Base-by-base conservation (phyloP, 1,140 invertebrate species). In the Piezodorus guildinii region DNA sequence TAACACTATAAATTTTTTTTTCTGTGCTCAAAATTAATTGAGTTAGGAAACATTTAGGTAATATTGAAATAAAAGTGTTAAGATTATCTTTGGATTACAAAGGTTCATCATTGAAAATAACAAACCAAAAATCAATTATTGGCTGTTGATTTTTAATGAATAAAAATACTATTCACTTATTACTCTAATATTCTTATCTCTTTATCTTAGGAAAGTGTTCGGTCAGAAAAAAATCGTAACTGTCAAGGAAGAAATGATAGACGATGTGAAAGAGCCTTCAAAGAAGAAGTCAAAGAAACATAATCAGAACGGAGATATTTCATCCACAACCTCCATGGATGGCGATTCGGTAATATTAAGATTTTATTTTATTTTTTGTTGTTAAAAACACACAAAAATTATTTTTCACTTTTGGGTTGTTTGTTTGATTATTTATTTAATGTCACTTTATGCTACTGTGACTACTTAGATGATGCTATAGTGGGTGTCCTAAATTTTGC, bases 31-130 rank as follows among this genome's bases (percentile, higher is more conserved):
- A n/a, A n/a, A n/a, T n/a, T n/a, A n/a, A n/a, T n/a, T n/a, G n/a
- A n/a, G n/a, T n/a, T n/a, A n/a, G n/a, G n/a, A n/a, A n/a, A n/a
- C n/a, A n/a, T n/a, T n/a, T n/a, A n/a, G n/a, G n/a, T n/a, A n/a
- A n/a, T n/a, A n/a, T n/a, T n/a, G n/a, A n/a, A n/a, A n/a, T n/a
- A n/a, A n/a, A n/a, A n/a, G n/a, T n/a, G n/a, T n/a, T n/a, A n/a
- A n/a, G n/a, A n/a, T n/a, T n/a, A n/a, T n/a, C n/a, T n/a, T n/a
- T n/a, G n/a, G n/a, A n/a, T n/a, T n/a, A n/a, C n/a, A n/a, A n/a
- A n/a, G n/a, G n/a, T n/a, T n/a, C n/a, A 80, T 83, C 86, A 39
- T 80, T 87, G 72, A 77, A 86, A 8, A 69, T 79, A 5, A 75
- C 78, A 21, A 73, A 76, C 45, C 70, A 74, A 52, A 52, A 52